Percentiles rank a stretch among this genome's conserved stretches.
phyloP scores from a whole-genome alignment of 2,888 invertebrate species.

The Liopterus haemorrhoidalis region DNA sequence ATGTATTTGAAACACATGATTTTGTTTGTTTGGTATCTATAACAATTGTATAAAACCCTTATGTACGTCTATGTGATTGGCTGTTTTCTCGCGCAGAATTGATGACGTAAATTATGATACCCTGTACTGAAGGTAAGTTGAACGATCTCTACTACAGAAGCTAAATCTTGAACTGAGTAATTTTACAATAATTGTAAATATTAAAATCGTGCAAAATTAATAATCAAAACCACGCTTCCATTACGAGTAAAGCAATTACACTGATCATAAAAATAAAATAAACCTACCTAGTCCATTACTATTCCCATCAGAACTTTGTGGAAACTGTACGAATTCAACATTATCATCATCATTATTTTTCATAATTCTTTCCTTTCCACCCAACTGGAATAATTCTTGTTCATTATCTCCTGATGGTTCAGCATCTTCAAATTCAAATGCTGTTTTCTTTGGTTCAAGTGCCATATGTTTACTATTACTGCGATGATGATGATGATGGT shows the following conservation, averaged over 20 bases:
- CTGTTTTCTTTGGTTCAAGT: slow-evolving; percentile 30
- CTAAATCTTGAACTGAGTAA: no score
- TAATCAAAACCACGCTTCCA: no score
- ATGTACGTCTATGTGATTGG: no score
- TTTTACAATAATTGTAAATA: no score
- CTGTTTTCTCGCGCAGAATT: no score
- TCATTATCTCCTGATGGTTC: slow-evolving; percentile 46
- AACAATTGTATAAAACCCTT: no score
- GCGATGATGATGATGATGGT: slow-evolving; percentile 46
- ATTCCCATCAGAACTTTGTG: slow-evolving; percentile 38
- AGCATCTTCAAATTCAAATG: slow-evolving; percentile 56
- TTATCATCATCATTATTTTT: slow-evolving; percentile 50
- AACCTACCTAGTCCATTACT: slow-evolving; percentile 28
- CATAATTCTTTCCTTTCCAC: slow-evolving; percentile 50
- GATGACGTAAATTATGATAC: no score
- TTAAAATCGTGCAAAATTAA: no score
- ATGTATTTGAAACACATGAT: no score
- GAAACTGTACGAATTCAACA: slow-evolving; percentile 55
- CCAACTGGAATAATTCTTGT: slow-evolving; percentile 45
- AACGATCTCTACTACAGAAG: no score
- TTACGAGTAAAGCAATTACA: slow-evolving; percentile 11
- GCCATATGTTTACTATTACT: slow-evolving; percentile 40
- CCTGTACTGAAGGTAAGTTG: no score
- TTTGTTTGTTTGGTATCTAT: no score
- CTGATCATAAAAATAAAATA: slow-evolving; percentile 11